A percentile compares a stretch with the other conserved stretches of the same genome.
Evolutionary conservation across 2,113 vertebrate species (phyloP).

Genomic region (Cheirogaleus medius): DNA sequence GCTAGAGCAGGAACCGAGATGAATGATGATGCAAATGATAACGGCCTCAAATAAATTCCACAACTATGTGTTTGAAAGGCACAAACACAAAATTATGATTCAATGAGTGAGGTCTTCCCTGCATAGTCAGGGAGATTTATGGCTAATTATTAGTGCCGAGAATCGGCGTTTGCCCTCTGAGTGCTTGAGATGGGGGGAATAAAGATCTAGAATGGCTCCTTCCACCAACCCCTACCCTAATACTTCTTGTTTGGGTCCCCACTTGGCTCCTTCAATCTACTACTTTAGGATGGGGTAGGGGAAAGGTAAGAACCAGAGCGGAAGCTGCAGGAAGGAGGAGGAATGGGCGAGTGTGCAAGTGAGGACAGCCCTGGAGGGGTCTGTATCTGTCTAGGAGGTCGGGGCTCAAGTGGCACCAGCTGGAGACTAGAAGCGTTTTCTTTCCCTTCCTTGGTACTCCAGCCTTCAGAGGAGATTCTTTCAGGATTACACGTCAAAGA

Average conservation of each 20-base stretch:
- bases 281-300: no score
- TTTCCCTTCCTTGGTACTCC: background rate
- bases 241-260: no score
- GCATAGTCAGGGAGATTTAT: background rate
- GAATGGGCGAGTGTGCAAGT: no score
- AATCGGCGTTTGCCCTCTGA: background rate
- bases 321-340: background rate
- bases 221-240: background rate
- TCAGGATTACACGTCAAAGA: background rate
- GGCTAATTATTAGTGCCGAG: background rate
- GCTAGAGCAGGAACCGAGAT: background rate
- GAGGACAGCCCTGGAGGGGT: background rate
- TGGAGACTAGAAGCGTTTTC: background rate
- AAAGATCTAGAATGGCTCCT: background rate
- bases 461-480: background rate
- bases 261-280: background rate
- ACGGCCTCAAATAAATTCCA: background rate
- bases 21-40: background rate
- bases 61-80: background rate
- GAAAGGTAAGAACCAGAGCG: background rate
- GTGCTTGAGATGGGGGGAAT: background rate
- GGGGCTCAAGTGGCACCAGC: background rate
- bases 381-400: background rate
- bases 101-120: background rate
- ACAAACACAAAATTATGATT: background rate